Base-by-base conservation (phyloP, 2,797 vertebrate genomes). In the Danio jaintianensis region DNA sequence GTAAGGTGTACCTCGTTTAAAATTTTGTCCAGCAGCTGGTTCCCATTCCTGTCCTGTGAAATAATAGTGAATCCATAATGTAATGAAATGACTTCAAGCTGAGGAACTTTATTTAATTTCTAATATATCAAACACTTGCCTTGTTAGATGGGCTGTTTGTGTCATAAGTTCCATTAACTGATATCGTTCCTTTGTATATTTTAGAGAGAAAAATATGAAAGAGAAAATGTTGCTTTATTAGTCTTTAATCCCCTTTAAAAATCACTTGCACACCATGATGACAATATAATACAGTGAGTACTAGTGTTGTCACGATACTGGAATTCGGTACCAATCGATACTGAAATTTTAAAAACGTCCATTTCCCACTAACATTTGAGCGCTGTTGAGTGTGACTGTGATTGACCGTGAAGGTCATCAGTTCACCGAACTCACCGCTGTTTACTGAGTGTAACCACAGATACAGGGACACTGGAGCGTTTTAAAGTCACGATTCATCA, bases 21-120 rank as follows among this genome's bases (percentile, higher is more conserved):
- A 15, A 85, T 87, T 83, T 85, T 90, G 5, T 93, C 93, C 18
- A 93, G 94, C 68, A 97, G 84, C 89, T 96, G 96, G 89, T 98
- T 98, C 1, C 96, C 97, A 0, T 98, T 98, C 75, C 90, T 92
- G 40, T 98, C 97, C 97, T 98, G 85, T 11, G 66, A 72, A 80
- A 85, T 74, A 42, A 36, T 10, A 8, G 29, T 67, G 2, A 52
- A n/a, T 11, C 47, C 47, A 36, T 0, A 0, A 43, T 29, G 10
- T 9, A 9, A 53, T 76, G n/a, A 43, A 56, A 36, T n/a, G 1
- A 36, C 58, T 45, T 58, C 29, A 42, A 67, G 16, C 29, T 36
- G 48, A 18, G 22, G 29, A 48, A 7, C 11, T 15, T 45, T 4
- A 40, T 1, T 12, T 48, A 4, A 62, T 18, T 43, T 58, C 20